Evolutionary conservation across 2,113 vertebrate genomes (phyloP), one percentile per base, ranked within the genome.

Genomic region (Excalfactoria chinensis): DNA sequence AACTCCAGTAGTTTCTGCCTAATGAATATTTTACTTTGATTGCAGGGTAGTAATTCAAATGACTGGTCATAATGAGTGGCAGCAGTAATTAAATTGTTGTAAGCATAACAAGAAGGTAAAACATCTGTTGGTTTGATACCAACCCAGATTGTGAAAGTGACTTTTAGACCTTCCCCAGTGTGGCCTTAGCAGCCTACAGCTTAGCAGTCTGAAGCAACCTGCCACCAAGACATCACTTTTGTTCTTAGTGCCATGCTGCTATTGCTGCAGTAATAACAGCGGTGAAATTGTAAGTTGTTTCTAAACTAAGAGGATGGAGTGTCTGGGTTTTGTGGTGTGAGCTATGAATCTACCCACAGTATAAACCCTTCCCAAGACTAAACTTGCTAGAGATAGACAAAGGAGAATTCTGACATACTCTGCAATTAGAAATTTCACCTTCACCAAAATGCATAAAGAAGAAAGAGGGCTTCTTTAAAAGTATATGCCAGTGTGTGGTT

Each of bases 21-120:
- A 51, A 40, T 18, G 44, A 13, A 40, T 69, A 35, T 3, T 11
- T 51, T 37, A 78, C 25, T 88, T 80, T 53, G 53, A 86, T 93
- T 56, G 71, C 1, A 5, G 28, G 21, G 28, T 53, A 66, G 66
- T 60, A 84, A 80, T 21, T 34, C 17, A 56, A 13, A 55, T 69
- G 1, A 58, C 32, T 81, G 25, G 35, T 85, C 9, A 14, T 73
- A 73, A 73, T 12, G 26, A 72, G 3, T 34, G 72, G 55, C 37
- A 53, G 28, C 5, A 19, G 32, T 63, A 80, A 86, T 86, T 67
- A 70, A 88, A 58, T 56, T 77, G 34, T 59, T 83, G 66, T 91
- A 58, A 7, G 5, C 37, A 3, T 87, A 66, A 48, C 26, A 71
- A n/a, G 34, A 89, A 20, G 62, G 32, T 8, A 67, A 15, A 75